Evolutionary conservation across 2,113 vertebrate genomes (phyloP).

Genomic region (Irena cyanogastra): DNA sequence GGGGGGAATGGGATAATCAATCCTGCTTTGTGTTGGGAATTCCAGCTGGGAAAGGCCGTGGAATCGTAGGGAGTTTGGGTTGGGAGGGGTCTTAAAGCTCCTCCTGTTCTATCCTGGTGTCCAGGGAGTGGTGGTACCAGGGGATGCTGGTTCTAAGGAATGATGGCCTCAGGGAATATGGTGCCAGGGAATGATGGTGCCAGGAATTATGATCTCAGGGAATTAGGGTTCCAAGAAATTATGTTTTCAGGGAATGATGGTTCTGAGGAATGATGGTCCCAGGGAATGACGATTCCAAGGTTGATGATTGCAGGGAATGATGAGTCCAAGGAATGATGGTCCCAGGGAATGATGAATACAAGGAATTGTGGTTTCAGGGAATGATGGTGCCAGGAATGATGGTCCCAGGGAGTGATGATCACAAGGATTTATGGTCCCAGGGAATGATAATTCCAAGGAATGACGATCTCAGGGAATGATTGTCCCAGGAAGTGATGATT

Average conservation of each 20-base stretch:
- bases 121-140: rapidly evolving
- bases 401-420: rapidly evolving
- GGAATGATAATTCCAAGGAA: rapidly evolving
- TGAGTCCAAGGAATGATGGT: rapidly evolving
- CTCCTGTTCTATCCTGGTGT: rapidly evolving
- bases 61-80: rapidly evolving
- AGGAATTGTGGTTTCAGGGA: rapidly evolving
- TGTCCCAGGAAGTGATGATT: rapidly evolving
- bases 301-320: rapidly evolving
- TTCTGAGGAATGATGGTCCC: rapidly evolving
- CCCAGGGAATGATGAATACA: rapidly evolving
- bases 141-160: rapidly evolving
- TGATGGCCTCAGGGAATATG: rapidly evolving
- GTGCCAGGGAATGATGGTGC: rapidly evolving
- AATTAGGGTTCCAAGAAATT: rapidly evolving
- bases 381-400: rapidly evolving
- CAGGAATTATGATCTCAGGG: rapidly evolving
- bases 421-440: rapidly evolving
- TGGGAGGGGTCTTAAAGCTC: neutral
- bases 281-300: rapidly evolving
- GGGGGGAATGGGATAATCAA: neutral
- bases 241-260: rapidly evolving
- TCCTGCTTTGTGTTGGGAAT: neutral
- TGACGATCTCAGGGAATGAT: rapidly evolving
- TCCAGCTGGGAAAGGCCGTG: neutral